phyloP scores from a whole-genome alignment of 2,888 invertebrate species.

The Lasioglossum lativentre region DNA sequence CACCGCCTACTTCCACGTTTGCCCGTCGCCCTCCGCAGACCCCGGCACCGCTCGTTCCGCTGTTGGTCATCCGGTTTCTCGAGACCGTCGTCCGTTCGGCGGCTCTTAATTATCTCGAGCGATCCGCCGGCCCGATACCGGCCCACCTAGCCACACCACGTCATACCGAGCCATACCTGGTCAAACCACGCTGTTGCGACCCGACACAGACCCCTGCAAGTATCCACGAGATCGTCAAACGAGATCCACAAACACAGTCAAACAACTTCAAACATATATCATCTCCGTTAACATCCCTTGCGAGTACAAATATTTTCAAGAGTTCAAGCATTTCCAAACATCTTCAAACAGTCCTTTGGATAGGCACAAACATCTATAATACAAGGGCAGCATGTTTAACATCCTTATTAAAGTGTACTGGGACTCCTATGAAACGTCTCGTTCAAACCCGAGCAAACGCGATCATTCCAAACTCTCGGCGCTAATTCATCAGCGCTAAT shows the following conservation, averaged over 20 bases:
- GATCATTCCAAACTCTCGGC: not conserved
- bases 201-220: not conserved
- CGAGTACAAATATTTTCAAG: not conserved
- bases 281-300: not conserved
- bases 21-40: not conserved
- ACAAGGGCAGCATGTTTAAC: not conserved
- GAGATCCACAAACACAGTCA: not conserved
- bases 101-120: slow-evolving; percentile 34
- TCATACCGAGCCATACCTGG: not conserved
- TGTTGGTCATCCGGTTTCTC: slow-evolving; percentile 41
- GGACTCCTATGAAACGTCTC: not conserved
- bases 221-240: not conserved
- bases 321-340: not conserved
- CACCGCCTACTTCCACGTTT: slow-evolving; percentile 51
- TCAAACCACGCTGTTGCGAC: not conserved
- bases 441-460: not conserved
- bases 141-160: not conserved
- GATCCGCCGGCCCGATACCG: not conserved
- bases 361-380: not conserved
- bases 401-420: not conserved
- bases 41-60: slow-evolving; percentile 11
- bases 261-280: not conserved
- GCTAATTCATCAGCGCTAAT: not conserved
- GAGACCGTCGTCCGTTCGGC: slow-evolving; percentile 25
- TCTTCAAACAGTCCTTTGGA: not conserved